Evolutionary conservation across 2,888 invertebrate genomes (phyloP), one percentile per base, ranked within the genome.

Genomic region (Folsomia manolachei): DNA sequence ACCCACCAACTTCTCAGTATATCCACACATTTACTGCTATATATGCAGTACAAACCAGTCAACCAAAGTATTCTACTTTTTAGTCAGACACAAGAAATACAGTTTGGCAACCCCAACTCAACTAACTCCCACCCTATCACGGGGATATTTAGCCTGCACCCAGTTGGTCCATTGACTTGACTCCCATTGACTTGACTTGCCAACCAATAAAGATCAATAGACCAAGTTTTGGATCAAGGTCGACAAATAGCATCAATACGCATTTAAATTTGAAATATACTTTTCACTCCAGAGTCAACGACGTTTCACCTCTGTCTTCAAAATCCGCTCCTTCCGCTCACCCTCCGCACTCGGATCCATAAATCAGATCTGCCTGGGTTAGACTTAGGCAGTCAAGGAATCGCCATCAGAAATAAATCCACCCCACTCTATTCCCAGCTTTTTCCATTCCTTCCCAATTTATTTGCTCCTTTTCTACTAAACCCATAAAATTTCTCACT

Each of bases 241-340:
- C 75, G 68, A 72, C 72, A 66, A 66, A 71, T 56, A 62, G 7
- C 61, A 71, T 70, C 27, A 27, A 63, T 64, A 71, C 76, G 74
- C 71, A 74, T 74, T 76, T 72, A 76, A 72, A 76, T 76, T 76
- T 76, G 74, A 76, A 76, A 76, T 74, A 76, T 69, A 72, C 73
- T 63, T 39, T 63, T 71, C 66, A 60, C 67, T 72, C 64, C 65
- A 62, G 26, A 64, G 39, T 61, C 60, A 62, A 67, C 27, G 62
- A 69, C 39, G 39, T 4, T 39, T 39, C 39, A 39, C 39, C 39
- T 39, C 39, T 39, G 39, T 39, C 39, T 14, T 14, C 7, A 39
- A 39, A 39, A 19, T 56, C n/a, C n/a, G 18, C 56, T 51, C 52
- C 24, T 66, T 39, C 52, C 65, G 19, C 39, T 66, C 39, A 39